Conservation (phyloP, 1,140 invertebrate genomes). For the Scylla paramamosain region DNA sequence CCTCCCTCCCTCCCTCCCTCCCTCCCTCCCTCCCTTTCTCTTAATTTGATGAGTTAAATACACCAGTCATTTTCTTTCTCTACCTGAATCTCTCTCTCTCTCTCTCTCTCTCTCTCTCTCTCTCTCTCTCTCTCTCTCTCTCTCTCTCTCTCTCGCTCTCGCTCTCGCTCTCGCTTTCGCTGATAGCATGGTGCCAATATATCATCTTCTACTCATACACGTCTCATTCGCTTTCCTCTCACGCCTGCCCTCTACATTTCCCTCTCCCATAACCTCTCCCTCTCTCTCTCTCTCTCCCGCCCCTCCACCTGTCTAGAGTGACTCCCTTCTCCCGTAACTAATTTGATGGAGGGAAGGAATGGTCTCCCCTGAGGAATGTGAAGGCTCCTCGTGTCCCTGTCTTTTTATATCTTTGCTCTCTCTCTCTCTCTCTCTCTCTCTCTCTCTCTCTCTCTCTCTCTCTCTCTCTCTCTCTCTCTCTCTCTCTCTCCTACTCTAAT, state of each 20-base stretch:
- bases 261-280: background rate
- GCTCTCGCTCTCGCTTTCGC: too few relatives aligned
- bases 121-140: too few relatives aligned
- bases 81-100: too few relatives aligned
- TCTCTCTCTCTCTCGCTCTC: too few relatives aligned
- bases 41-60: background rate
- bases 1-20: constrained; percentile 1
- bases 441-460: constrained; percentile 18
- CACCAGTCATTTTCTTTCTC: too few relatives aligned
- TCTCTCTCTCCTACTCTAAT: background rate
- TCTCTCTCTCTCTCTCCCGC: background rate
- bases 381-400: background rate
- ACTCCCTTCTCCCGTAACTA: background rate
- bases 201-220: constrained; percentile 10
- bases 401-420: background rate
- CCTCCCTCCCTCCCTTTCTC: background rate
- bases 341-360: background rate
- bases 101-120: too few relatives aligned
- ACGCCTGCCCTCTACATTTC: background rate
- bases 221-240: background rate
- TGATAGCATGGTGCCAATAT: background rate
- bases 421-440: constrained; percentile 20
- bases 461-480: background rate
- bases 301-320: background rate
- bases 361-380: background rate